Base-by-base conservation (phyloP, 2,888 invertebrate genomes). In the Bembecia ichneumoniformis region DNA sequence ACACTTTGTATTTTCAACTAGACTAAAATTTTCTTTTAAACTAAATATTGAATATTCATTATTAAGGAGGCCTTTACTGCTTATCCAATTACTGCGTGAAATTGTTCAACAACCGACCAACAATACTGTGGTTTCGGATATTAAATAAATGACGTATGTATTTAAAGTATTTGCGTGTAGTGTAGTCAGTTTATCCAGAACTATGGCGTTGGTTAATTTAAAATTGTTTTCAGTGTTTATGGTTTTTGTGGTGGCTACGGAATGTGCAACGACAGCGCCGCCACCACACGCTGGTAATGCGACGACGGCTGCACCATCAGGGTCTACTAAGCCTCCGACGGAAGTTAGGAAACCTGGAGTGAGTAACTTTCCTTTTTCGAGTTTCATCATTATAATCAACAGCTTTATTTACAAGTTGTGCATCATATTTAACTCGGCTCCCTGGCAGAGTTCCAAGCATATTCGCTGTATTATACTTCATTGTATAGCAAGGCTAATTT, bases 121-220 rank as follows among this genome's bases (percentile, higher is more conserved):
- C 51, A 55, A 52, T 49, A 14, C 14, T 11, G 14, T 34, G 34
- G 54, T 51, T 50, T 36, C 52, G 52, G 45, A 45, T n/a, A 45
- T 52, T 54, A 49, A 34, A 34, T 14, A 34, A 14, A 35, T 46
- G 40, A 40, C 40, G 40, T 40, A 40, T 14, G 40, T 40, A 56
- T 56, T 54, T 50, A 55, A 54, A 51, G 49, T n/a, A n/a, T 20
- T 43, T 47, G 35, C 20, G 17, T 9, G 9, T 34, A 15, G 45
- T 11, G 14, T 40, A 40, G 14, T 40, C 14, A 40, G 40, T 40
- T 9, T 40, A 40, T 28, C n/a, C 17, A 36, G 43, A 58, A 56
- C 34, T 43, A 70, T 68, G 69, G 51, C 50, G 17, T 60, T 57
- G 49, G 51, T 57, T 13, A 50, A 34, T 50, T 52, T 63, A 17